Evolutionary conservation across 2,113 vertebrate species (phyloP).

Genomic region (Alligator mississippiensis): DNA sequence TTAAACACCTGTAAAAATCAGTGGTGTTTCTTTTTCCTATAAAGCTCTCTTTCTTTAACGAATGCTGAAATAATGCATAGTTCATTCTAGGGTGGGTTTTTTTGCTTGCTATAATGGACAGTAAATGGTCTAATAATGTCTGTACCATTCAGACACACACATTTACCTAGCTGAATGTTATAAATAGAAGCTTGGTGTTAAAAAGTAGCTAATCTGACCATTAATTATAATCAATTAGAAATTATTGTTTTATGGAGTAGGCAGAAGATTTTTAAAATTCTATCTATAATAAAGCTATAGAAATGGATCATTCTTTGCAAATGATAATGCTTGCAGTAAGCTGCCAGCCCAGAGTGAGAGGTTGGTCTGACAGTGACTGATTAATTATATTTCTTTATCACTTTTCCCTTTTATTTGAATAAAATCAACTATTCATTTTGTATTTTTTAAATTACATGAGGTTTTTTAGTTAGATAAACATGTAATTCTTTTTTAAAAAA

Average conservation of each 20-base stretch:
- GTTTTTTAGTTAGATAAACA: background rate
- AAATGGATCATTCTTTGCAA: conserved; percentile 44
- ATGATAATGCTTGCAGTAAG: background rate
- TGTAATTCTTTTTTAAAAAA: background rate
- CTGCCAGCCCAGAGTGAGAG: background rate
- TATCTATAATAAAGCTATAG: conserved; percentile 57
- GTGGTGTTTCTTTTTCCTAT: conserved; percentile 75
- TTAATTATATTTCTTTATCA: conserved; percentile 30
- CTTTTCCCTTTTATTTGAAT: background rate
- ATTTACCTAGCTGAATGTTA: conserved; percentile 63
- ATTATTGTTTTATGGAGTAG: conserved; percentile 26
- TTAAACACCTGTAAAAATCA: conserved; percentile 87
- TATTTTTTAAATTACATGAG: background rate
- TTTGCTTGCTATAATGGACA: conserved; percentile 54
- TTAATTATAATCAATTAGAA: conserved; percentile 55
- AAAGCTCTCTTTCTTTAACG: conserved; percentile 79
- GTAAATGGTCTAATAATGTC: conserved; percentile 53
- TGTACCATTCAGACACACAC: background rate
- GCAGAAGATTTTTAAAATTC: conserved; percentile 30
- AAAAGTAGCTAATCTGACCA: conserved; percentile 33
- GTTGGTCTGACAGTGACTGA: background rate
- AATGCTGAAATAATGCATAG: conserved; percentile 75
- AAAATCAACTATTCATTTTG: background rate
- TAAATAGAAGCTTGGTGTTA: conserved; percentile 49
- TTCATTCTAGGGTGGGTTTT: conserved; percentile 66